Conservation (phyloP, 2,113 vertebrate genomes). For the Sigmodon hispidus region DNA sequence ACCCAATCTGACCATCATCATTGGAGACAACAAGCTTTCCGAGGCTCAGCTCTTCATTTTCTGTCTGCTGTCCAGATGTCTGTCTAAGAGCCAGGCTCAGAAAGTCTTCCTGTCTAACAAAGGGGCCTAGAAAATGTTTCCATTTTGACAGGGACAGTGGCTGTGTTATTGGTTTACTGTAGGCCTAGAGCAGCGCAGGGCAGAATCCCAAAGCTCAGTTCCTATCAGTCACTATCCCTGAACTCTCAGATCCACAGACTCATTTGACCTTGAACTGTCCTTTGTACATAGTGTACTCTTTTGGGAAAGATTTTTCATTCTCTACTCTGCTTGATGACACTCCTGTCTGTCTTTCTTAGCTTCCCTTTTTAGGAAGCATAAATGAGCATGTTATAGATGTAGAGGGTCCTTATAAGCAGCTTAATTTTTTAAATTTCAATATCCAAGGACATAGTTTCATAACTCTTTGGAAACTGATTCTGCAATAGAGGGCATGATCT, state of each 20-base stretch:
- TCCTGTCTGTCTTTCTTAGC: background rate
- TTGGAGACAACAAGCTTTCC: background rate
- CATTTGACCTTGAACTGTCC: background rate
- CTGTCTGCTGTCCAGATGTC: background rate
- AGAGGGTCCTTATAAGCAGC: no score
- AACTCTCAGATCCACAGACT: background rate
- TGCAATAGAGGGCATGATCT: background rate
- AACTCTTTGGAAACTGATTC: background rate
- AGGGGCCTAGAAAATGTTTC: background rate
- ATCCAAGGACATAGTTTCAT: background rate
- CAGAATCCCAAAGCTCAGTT: background rate
- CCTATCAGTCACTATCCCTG: background rate
- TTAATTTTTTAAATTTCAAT: background rate
- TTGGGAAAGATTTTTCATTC: background rate
- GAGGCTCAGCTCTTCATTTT: background rate
- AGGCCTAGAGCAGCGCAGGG: background rate
- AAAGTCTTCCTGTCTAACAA: background rate
- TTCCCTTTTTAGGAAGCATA: background rate
- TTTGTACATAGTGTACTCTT: background rate
- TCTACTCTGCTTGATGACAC: background rate
- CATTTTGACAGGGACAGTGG: background rate
- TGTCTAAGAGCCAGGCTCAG: background rate
- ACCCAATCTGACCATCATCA: background rate
- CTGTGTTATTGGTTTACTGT: background rate
- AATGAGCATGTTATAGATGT: background rate